Conservation (phyloP, 2,797 vertebrate genomes). For the Myotis pilosus region DNA sequence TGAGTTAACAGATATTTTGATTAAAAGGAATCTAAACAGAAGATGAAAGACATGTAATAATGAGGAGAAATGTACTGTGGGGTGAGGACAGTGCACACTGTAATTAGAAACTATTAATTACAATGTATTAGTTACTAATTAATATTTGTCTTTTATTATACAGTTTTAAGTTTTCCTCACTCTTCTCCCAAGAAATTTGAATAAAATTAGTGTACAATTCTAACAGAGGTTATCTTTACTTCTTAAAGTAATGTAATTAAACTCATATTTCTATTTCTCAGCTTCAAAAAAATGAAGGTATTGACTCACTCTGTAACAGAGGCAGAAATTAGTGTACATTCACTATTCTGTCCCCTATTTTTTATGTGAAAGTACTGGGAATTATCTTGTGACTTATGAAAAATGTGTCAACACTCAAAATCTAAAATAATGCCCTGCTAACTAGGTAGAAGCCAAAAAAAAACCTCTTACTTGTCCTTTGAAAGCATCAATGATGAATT, state of each 20-base stretch:
- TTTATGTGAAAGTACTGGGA: not conserved
- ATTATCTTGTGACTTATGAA: not conserved
- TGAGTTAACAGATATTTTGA: not conserved
- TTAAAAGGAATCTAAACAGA: not conserved
- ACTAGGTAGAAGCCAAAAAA: not conserved
- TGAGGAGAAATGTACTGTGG: not conserved
- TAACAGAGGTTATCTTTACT: not conserved
- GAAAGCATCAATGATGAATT: slow-evolving; percentile 93
- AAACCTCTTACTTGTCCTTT: slow-evolving; percentile 88
- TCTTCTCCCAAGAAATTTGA: not conserved
- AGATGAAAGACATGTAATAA: not conserved
- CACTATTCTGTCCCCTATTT: not conserved
- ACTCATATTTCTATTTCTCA: not conserved
- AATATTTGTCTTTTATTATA: not conserved
- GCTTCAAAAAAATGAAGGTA: not conserved
- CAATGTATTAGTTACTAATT: not conserved
- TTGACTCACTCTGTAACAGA: not conserved
- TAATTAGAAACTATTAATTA: slow-evolving; percentile 2
- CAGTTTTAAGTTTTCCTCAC: not conserved
- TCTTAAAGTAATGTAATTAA: slow-evolving; percentile 20
- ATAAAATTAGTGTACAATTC: not conserved
- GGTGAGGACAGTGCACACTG: not conserved
- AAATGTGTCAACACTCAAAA: slow-evolving; percentile 5
- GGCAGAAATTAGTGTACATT: not conserved
- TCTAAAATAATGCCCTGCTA: not conserved